These are phyloP conservation scores for Periplaneta americana DNA, from an alignment of 1,140 invertebrate species.

Conservation along the genomic window DNA sequence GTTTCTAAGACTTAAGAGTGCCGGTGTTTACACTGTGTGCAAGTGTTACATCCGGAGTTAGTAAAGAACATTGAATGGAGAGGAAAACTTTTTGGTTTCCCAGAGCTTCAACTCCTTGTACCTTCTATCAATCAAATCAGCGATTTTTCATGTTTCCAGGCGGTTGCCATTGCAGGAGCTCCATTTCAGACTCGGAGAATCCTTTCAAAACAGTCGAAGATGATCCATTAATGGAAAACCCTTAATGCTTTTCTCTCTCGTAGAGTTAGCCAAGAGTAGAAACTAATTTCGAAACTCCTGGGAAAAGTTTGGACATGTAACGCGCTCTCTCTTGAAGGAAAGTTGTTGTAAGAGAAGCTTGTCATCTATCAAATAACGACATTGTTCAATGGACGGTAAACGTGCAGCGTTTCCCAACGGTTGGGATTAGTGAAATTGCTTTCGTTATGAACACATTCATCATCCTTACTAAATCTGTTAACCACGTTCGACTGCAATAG, in stretches of 20 bases:
- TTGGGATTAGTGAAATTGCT: too few relatives aligned
- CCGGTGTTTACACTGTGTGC: not conserved
- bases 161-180: too few relatives aligned
- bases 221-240: not conserved
- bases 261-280: not conserved
- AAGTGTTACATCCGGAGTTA: not conserved
- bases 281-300: not conserved
- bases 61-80: not conserved
- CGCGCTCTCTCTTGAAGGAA: not conserved
- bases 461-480: too few relatives aligned
- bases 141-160: not conserved
- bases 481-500: too few relatives aligned
- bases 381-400: too few relatives aligned
- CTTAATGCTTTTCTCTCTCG: not conserved
- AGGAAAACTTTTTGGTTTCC: not conserved
- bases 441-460: not conserved
- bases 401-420: too few relatives aligned
- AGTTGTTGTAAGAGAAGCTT: too few relatives aligned
- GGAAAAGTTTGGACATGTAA: not conserved
- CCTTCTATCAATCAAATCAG: not conserved
- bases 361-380: too few relatives aligned
- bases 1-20: not conserved
- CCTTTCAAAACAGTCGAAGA: too few relatives aligned
- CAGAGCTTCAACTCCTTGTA: not conserved
- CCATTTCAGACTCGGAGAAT: too few relatives aligned